Base-by-base conservation (phyloP, 1,140 invertebrate species). In the Grapholita molesta region DNA sequence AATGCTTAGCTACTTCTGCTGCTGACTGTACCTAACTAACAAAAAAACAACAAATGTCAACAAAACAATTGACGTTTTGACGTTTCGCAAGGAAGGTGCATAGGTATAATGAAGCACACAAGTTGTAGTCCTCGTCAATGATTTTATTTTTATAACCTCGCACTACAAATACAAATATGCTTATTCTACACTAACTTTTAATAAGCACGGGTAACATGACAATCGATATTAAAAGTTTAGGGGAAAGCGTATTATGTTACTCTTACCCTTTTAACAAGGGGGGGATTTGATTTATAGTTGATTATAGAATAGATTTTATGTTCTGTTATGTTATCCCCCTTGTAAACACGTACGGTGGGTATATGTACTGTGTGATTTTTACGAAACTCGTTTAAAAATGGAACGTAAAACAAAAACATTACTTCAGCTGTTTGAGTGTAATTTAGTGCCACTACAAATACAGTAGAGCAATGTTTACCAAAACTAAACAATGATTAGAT, bases 231-330 rank as follows among this genome's bases (percentile, higher is more conserved):
- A 64, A 42, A 64, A 64, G 61, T 64, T 64, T 66, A 66, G 64
- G 64, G 64, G 64, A 66, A 66, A 35, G 11, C n/a, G 64, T 61
- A 61, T 61, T 61, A 61, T 61, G 55, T 61, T 61, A 61, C 25
- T 28, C 4, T 61, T 25, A 25, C 55, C 55, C 55, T 61, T 28
- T 15, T 28, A 57, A 30, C 28, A 18, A 61, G 55, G 55, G 55
- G 55, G 55, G 55, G 25, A 61, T 61, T 70, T 71, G 70, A 76
- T 76, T 70, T 72, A 75, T 67, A 71, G 68, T 33, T 32, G 61
- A 69, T 73, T 64, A 48, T 42, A 73, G 75, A 73, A 80, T 75
- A 71, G 72, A 61, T 74, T 79, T 78, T 74, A 82, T 79, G 78
- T 76, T 70, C 76, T 77, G 82, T 84, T n/a, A 72, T 23, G 12